Base-by-base conservation (phyloP, 2,113 vertebrate genomes). In the Anhinga anhinga region DNA sequence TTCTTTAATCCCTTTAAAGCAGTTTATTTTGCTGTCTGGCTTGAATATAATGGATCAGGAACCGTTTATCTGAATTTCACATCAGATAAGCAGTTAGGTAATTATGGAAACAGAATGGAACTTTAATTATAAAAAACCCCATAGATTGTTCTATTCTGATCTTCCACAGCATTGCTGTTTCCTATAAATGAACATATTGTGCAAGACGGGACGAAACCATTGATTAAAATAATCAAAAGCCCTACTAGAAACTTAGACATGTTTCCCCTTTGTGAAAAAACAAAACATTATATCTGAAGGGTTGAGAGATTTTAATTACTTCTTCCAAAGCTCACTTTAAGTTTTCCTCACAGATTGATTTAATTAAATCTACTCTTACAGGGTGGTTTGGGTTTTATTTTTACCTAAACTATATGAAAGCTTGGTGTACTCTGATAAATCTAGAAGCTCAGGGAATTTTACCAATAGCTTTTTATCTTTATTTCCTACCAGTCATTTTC, bases 191-290 rank as follows among this genome's bases (percentile, higher is more conserved):
- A 96, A 89, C 86, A 90, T 55, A 83, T 40, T 93, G 95, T 82
- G 90, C 89, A 88, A 92, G 62, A 61, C 56, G 58, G 72, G 74
- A 85, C 77, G 78, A 94, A 92, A 72, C 17, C 59, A 96, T 16
- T 82, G 88, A 97, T 92, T 89, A 94, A 95, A 90, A 93, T 36
- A 95, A 71, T 90, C 90, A 93, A 93, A 94, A 90, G 53, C 62
- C 25, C 70, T 38, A 36, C n/a, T 30, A 91, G 58, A 94, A 93
- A 73, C 10, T 9, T 36, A 44, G 56, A 72, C 34, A 25, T 6
- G 44, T 34, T 90, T 90, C 49, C 40, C n/a, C 72, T 90, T 93
- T 93, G 79, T 83, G 20, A 44, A 86, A 88, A 92, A 90, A 83
- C 2, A 78, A 94, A 91, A 71, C 55, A 61, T 14, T 52, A 12